Evolutionary conservation across 2,113 vertebrate genomes (phyloP).

Genomic region (Cyprinodon variegatus): DNA sequence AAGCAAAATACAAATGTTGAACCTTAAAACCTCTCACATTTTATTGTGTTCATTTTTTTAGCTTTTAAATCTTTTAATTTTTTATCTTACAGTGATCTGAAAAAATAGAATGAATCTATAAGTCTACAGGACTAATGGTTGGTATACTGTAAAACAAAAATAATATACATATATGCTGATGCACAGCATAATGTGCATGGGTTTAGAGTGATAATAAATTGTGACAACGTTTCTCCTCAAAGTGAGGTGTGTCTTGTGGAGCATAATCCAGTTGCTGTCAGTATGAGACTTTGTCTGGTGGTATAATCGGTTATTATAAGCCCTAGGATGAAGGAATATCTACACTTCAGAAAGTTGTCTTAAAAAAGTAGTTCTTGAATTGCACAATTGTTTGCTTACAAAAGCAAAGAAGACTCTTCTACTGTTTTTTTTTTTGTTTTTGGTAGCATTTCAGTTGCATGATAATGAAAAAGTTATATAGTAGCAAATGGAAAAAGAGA

Average conservation of each 20-base stretch:
- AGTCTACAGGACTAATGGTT: background rate
- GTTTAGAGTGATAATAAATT: background rate
- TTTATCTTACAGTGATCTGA: too few relatives aligned
- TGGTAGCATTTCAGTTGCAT: too few relatives aligned
- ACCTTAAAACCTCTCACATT: slow-evolving; percentile 18
- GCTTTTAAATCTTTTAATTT: background rate
- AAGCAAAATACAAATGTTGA: background rate
- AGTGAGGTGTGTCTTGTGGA: background rate
- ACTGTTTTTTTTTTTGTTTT: too few relatives aligned
- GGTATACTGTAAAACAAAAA: background rate
- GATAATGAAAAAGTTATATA: too few relatives aligned
- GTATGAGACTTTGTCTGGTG: background rate
- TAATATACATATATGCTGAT: background rate
- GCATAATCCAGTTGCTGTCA: background rate
- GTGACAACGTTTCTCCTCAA: too few relatives aligned
- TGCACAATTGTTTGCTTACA: too few relatives aligned
- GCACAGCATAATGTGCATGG: background rate
- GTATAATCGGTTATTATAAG: too few relatives aligned
- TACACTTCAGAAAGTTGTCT: too few relatives aligned
- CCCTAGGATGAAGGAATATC: too few relatives aligned
- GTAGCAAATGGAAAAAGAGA: background rate
- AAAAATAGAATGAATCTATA: background rate
- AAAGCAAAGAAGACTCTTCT: too few relatives aligned
- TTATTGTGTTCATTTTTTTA: slow-evolving; percentile 6
- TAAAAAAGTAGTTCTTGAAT: too few relatives aligned